Evolutionary conservation across 1,140 invertebrate genomes (phyloP).

Genomic region (Sitodiplosis mosellana): DNA sequence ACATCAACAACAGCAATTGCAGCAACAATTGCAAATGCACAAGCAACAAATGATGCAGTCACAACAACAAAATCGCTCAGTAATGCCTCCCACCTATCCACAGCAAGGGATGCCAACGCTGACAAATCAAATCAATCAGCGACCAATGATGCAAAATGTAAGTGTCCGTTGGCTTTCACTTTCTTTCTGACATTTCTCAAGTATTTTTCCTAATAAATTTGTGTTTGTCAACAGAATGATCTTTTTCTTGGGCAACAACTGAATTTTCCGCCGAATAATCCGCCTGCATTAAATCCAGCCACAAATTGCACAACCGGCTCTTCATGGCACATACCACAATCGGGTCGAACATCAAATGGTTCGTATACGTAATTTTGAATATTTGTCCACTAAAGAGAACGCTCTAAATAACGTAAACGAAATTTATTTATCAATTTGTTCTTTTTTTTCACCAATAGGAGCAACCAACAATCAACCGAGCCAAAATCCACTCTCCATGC

Average conservation of each 20-base stretch:
- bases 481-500: slow-evolving; percentile 18
- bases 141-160: slow-evolving; percentile 20
- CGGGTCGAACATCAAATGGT: slow-evolving; percentile 27
- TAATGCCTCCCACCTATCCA: slow-evolving; percentile 10
- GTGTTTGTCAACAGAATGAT: slow-evolving; percentile 13
- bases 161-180: slow-evolving; percentile 4
- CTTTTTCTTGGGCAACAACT: slow-evolving; percentile 21
- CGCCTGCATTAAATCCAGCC: slow-evolving; percentile 5
- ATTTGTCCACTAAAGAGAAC: too few relatives aligned
- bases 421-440: too few relatives aligned
- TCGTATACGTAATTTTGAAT: slow-evolving; percentile 6
- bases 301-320: slow-evolving; percentile 12
- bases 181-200: too few relatives aligned
- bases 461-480: slow-evolving; percentile 6
- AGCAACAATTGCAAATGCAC: slow-evolving; percentile 6
- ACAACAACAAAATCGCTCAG: slow-evolving; percentile 16
- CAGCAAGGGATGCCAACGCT: slow-evolving; percentile 9
- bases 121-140: slow-evolving; percentile 3
- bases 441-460: too few relatives aligned
- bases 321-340: slow-evolving; percentile 45
- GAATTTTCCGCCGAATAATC: slow-evolving; percentile 6
- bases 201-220: too few relatives aligned
- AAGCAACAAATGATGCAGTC: too few relatives aligned
- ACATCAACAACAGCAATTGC: slow-evolving; percentile 9
- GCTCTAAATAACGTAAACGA: too few relatives aligned